These are phyloP conservation scores for Patagioenas fasciata DNA, from an alignment of 2,113 vertebrate species.

Conservation along the genomic window DNA sequence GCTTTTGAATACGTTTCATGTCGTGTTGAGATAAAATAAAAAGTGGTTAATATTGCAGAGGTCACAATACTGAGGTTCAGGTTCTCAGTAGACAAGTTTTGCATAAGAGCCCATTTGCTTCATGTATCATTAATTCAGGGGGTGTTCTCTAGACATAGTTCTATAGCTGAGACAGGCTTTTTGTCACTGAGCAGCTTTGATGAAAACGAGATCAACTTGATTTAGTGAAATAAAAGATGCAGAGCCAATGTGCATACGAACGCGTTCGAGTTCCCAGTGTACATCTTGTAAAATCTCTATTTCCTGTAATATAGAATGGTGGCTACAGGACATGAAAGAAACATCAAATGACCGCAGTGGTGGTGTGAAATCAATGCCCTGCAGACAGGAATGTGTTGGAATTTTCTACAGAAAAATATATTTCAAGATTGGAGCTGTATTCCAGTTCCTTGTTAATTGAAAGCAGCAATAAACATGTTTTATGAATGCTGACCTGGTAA, in stretches of 20 bases:
- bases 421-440: background rate
- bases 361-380: background rate
- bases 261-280: background rate
- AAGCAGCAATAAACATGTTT: background rate
- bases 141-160: background rate
- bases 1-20: background rate
- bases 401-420: background rate
- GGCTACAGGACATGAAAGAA: background rate
- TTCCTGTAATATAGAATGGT: background rate
- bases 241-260: background rate
- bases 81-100: background rate
- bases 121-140: background rate
- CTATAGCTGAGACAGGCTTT: background rate
- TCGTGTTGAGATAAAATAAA: background rate
- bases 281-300: background rate
- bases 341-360: background rate
- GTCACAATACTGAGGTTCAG: background rate
- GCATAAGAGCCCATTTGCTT: background rate
- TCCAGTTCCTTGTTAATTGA: background rate
- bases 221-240: background rate
- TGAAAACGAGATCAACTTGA: fast-evolving
- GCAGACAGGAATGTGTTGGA: background rate
- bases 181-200: background rate
- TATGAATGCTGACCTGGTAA: conserved; percentile 47
- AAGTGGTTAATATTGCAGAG: background rate